Conservation (phyloP, 2,888 invertebrate species). For the Oegoconia quadripuncta region DNA sequence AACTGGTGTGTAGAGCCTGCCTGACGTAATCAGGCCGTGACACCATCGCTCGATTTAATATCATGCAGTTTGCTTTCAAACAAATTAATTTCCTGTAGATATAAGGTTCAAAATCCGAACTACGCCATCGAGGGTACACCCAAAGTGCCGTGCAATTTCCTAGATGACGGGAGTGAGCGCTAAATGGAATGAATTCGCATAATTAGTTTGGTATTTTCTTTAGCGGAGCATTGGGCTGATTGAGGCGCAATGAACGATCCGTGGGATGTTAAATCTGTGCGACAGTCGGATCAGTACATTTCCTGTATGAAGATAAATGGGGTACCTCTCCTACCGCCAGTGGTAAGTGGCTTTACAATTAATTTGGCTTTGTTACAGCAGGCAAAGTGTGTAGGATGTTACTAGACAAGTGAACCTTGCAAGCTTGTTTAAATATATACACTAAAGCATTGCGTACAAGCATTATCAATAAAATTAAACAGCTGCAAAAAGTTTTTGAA, state of each 20-base stretch:
- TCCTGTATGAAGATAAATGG: constrained; percentile 88
- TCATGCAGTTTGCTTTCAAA: constrained; percentile 39
- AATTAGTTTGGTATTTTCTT: constrained; percentile 16
- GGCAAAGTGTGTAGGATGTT: no score
- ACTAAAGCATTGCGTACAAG: no score
- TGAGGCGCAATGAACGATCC: constrained; percentile 62
- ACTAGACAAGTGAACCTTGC: no score
- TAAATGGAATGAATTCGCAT: constrained; percentile 12
- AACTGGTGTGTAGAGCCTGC: constrained; percentile 10
- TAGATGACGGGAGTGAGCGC: constrained; percentile 20
- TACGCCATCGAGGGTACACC: constrained; percentile 16
- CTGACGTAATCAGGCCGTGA: constrained; percentile 72
- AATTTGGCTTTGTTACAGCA: no score
- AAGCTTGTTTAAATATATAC: no score
- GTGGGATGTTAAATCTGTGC: constrained; percentile 70
- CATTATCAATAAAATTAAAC: no score
- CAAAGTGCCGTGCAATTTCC: constrained; percentile 34
- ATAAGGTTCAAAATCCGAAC: constrained; percentile 32
- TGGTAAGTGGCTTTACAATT: constrained; percentile 82
- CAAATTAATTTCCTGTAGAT: constrained; percentile 38
- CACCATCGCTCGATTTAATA: constrained; percentile 52
- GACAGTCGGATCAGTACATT: constrained; percentile 68
- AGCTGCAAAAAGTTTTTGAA: no score
- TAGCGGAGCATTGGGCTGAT: constrained; percentile 15
- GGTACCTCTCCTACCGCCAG: constrained; percentile 85